Evolutionary conservation across 2,888 invertebrate species (phyloP).

Genomic region (Cephus rjabovi): DNA sequence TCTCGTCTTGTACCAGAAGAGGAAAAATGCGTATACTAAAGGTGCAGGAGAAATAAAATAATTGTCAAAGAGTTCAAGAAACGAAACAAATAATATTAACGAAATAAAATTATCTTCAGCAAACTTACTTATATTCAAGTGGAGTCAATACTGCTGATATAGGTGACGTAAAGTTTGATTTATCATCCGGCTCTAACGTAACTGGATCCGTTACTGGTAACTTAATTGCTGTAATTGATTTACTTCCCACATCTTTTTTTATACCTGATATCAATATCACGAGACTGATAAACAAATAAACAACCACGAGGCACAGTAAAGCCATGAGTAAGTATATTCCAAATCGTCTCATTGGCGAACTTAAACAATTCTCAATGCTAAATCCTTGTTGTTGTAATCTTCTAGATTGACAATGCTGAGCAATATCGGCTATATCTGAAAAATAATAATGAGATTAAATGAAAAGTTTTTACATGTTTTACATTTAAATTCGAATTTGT

Average conservation of each 20-base stretch:
- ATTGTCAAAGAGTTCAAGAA: not conserved
- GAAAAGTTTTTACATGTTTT: not conserved
- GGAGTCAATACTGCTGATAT: not conserved
- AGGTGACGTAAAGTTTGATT: not conserved
- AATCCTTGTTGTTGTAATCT: not conserved
- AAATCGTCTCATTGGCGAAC: not conserved
- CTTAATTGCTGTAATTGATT: not conserved
- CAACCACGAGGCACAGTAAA: conserved; percentile 24
- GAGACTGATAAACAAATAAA: conserved; percentile 46
- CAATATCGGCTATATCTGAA: not conserved
- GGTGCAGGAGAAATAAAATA: not conserved
- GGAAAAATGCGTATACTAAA: not conserved
- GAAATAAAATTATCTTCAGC: not conserved
- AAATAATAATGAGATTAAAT: not conserved
- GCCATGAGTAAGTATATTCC: conserved; percentile 23
- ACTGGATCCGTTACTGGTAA: not conserved
- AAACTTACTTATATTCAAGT: not conserved
- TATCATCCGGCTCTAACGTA: not conserved
- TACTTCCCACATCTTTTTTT: not conserved
- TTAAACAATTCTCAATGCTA: not conserved
- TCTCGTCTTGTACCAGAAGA: not conserved
- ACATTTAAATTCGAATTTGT: not conserved
- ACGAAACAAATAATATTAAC: not conserved
- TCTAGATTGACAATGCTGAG: not conserved
- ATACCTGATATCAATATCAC: not conserved